Conservation (phyloP, 2,888 invertebrate genomes). For the Leptinotarsa juncta region DNA sequence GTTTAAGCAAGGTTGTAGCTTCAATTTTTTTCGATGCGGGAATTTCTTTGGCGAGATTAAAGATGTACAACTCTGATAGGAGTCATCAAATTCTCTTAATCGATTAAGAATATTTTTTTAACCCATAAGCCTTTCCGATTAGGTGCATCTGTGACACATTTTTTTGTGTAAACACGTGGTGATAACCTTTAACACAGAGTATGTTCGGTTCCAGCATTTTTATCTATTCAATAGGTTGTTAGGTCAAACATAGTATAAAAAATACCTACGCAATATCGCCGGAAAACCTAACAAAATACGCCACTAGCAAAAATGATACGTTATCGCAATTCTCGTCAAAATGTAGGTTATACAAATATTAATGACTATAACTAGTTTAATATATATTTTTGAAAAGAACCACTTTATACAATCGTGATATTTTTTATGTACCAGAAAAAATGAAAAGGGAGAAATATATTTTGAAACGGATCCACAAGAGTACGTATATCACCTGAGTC, state of each 20-base stretch:
- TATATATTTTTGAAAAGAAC: too few species aligned
- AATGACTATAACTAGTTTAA: too few species aligned
- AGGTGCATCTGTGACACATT: conserved; percentile 26
- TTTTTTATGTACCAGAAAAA: too few species aligned
- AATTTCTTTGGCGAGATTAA: too few species aligned
- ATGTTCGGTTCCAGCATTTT: background rate
- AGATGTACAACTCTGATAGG: too few species aligned
- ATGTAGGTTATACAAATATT: conserved; percentile 4
- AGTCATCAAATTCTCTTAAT: too few species aligned
- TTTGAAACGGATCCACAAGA: too few species aligned
- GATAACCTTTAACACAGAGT: conserved; percentile 20
- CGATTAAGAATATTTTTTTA: background rate
- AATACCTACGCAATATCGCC: conserved; percentile 20
- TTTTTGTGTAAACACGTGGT: conserved; percentile 1
- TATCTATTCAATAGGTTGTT: conserved; percentile 12
- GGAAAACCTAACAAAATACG: conserved; percentile 7
- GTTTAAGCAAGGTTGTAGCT: too few species aligned
- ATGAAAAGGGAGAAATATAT: too few species aligned
- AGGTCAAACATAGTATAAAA: conserved; percentile 9
- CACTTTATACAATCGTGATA: too few species aligned
- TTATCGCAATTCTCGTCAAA: background rate
- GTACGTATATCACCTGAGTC: too few species aligned
- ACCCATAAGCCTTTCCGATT: background rate
- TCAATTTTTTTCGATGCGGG: too few species aligned
- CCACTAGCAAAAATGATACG: background rate